Evolutionary conservation across 2,797 vertebrate species (phyloP).

Genomic region (Rallus crepitans): DNA sequence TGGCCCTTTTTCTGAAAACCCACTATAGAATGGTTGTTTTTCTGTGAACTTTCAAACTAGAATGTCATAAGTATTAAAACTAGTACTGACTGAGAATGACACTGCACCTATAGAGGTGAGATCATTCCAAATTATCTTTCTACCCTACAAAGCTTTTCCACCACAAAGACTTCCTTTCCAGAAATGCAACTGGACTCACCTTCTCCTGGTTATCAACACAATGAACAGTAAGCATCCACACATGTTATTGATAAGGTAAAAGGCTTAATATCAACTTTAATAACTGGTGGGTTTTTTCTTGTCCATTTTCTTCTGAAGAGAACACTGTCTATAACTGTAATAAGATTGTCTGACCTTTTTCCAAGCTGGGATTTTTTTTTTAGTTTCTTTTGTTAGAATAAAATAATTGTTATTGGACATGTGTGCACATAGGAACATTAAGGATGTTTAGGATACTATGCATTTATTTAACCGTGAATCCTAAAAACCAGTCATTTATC

Average conservation of each 20-base stretch:
- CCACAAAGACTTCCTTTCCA: not conserved
- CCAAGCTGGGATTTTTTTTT: not conserved
- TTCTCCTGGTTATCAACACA: not conserved
- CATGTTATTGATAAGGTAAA: not conserved
- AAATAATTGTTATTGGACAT: not conserved
- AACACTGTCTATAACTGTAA: not conserved
- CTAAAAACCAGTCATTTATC: not conserved
- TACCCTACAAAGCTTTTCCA: not conserved
- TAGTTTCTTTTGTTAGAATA: not conserved
- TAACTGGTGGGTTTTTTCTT: not conserved
- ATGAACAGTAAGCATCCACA: not conserved
- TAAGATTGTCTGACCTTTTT: not conserved
- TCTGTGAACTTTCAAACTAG: not conserved
- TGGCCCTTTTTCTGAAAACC: not conserved
- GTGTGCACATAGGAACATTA: not conserved
- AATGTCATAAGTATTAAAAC: not conserved
- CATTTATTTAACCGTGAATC: not conserved
- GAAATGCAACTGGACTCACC: not conserved
- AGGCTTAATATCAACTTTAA: not conserved
- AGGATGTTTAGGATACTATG: not conserved
- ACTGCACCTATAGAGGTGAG: not conserved
- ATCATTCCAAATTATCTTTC: not conserved
- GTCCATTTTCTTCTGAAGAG: not conserved
- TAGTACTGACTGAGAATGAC: accelerated
- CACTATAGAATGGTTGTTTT: not conserved